Evolutionary conservation across 2,888 invertebrate genomes (phyloP).

Genomic region (Cecidostiba fungosa): DNA sequence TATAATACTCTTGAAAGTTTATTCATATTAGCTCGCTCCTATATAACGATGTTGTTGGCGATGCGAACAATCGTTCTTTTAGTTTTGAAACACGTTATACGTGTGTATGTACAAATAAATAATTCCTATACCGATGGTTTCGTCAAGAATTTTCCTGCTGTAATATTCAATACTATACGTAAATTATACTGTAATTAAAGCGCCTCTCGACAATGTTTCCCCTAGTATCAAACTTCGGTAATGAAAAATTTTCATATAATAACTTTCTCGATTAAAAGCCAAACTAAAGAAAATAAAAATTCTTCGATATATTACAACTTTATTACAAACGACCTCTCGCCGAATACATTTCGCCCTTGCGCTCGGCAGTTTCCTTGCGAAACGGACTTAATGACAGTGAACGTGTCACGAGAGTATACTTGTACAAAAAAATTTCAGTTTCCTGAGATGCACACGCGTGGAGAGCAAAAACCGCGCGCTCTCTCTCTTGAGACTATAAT

Average conservation of each 20-base stretch:
- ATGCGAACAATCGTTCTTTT: neutral
- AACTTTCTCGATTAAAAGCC: constrained; percentile 4
- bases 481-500: neutral
- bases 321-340: neutral
- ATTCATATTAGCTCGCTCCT: too few species aligned
- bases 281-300: neutral
- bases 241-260: neutral
- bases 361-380: neutral
- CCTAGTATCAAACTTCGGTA: neutral
- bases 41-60: too few species aligned
- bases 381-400: neutral
- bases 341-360: neutral
- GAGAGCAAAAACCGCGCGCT: neutral
- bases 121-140: neutral
- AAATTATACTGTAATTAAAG: neutral
- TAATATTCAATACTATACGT: neutral
- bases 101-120: neutral
- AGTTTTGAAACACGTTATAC: neutral
- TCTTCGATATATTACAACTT: too few species aligned
- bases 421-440: neutral
- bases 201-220: neutral
- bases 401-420: neutral
- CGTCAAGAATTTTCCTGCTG: neutral
- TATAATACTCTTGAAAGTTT: too few species aligned
- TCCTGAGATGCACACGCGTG: neutral